Conservation (phyloP, 2,797 vertebrate genomes). For the Odontamblyopus lacepedii region DNA sequence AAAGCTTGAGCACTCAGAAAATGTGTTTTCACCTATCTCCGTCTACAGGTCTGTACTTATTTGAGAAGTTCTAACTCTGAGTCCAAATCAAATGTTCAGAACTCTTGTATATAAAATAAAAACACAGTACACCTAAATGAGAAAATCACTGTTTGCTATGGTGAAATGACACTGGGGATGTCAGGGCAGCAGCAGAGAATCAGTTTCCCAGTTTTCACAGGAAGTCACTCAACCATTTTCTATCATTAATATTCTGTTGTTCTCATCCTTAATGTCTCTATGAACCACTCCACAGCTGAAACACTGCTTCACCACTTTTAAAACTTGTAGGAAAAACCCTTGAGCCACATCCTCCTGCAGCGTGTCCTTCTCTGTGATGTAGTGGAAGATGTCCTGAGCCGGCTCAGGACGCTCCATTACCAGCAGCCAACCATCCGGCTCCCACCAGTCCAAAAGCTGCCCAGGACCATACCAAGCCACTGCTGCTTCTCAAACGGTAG, state of each 20-base stretch:
- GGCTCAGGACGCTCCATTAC: constrained; percentile 94
- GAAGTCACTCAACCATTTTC: no score
- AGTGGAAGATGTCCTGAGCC: constrained; percentile 96
- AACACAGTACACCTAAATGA: no score
- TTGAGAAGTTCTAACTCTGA: no score
- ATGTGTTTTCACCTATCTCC: no score
- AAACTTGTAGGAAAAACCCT: constrained; percentile 91
- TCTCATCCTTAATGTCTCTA: constrained; percentile 97
- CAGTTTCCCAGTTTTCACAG: no score
- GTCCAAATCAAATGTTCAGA: no score
- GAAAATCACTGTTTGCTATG: no score
- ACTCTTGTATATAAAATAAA: no score
- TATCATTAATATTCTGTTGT: constrained; percentile 41
- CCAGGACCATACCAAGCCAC: constrained; percentile 88
- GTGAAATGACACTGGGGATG: no score
- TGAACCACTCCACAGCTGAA: constrained; percentile 94
- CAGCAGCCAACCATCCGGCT: constrained; percentile 92
- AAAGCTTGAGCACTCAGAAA: no score
- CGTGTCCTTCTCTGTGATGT: constrained; percentile 95
- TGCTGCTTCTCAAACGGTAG: constrained; percentile 93
- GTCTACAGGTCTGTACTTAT: no score
- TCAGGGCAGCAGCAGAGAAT: no score
- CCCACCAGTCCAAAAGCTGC: constrained; percentile 95
- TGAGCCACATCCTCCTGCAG: constrained; percentile 91
- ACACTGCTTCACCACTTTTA: constrained; percentile 94